Conservation (phyloP, 1,140 invertebrate genomes). For the Steinernema feltiae region DNA sequence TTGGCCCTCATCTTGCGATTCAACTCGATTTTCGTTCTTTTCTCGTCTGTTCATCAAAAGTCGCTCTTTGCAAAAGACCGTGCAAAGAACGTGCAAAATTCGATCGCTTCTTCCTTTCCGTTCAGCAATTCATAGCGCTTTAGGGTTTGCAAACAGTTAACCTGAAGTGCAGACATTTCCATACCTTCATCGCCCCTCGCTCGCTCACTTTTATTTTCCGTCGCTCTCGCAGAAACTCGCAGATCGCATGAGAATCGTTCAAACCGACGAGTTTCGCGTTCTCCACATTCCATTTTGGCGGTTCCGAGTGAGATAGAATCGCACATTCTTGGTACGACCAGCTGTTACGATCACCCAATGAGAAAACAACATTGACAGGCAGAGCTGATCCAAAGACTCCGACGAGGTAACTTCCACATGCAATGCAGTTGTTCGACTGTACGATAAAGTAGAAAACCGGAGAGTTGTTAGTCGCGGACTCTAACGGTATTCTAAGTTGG, state of each 20-base stretch:
- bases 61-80: too few relatives aligned
- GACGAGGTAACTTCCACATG: not conserved
- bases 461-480: constrained; percentile 5
- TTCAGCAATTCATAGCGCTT: constrained; percentile 2
- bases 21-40: too few relatives aligned
- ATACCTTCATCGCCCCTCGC: not conserved
- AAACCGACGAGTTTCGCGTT: constrained; percentile 38
- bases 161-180: not conserved
- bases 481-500: not conserved
- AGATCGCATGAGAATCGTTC: constrained; percentile 45
- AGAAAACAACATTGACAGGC: constrained; percentile 38
- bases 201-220: constrained; percentile 39
- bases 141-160: constrained; percentile 19
- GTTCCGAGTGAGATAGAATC: not conserved
- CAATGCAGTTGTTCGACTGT: constrained; percentile 23
- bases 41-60: too few relatives aligned
- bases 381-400: constrained; percentile 14
- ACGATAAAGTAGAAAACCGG: constrained; percentile 31
- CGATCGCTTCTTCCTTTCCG: constrained; percentile 20
- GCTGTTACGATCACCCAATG: constrained; percentile 30
- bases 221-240: constrained; percentile 36
- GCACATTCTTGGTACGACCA: constrained; percentile 49
- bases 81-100: too few relatives aligned
- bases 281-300: constrained; percentile 2
- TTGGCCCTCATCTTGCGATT: too few relatives aligned